Evolutionary conservation across 64 coral and sea anemone genomes (phyloP), one percentile per base, ranked within the genome.

Genomic region (Porites australiensis): DNA sequence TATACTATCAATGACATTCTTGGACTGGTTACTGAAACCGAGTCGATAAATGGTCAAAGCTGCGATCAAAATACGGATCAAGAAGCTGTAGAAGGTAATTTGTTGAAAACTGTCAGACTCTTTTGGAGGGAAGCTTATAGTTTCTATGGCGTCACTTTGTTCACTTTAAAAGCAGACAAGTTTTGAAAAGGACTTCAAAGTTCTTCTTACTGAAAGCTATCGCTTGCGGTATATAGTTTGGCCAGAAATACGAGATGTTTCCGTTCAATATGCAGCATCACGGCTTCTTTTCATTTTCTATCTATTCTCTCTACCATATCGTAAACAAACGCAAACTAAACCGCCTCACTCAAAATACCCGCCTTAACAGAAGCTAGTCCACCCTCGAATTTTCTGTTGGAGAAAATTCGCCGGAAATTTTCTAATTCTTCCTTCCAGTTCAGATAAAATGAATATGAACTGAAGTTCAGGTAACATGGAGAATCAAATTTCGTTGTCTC

Each of bases 1-100:
- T 89, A 94, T 77, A 97, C 92, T 62, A 97, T 97, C 58, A 59
- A 89, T 37, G 95, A 77, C 27, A 97, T 97, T 44, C 88, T 97
- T 23, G 95, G 95, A 1, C 91, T 97, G 46, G 75, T 8, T 64
- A 52, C 19, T 37, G 21, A 64, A 12, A 50, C 93, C 44, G 44
- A 59, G 22, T 65, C 58, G 19, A 22, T 44, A 23, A 64, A 90
- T 23, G 1, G 75, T 86, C 16, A 73, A 37, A 37, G 27, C 12
- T 46, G 27, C 72, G n/a, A 74, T 46, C 9, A 60, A 16, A 83
- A 89, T 67, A 23, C 75, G 58, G 44, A 82, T 14, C 61, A 48
- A 23, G 66, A 74, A 65, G 4, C 37, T 7, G n/a, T 50, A 94
- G 21, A 89, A 94, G 59, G 87, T 84, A 84, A 84, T 47, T 50